Percentiles rank a stretch among this genome's conserved stretches.
Conservation (phyloP, 2,888 invertebrate genomes). For the Troides oblongomaculatus region DNA sequence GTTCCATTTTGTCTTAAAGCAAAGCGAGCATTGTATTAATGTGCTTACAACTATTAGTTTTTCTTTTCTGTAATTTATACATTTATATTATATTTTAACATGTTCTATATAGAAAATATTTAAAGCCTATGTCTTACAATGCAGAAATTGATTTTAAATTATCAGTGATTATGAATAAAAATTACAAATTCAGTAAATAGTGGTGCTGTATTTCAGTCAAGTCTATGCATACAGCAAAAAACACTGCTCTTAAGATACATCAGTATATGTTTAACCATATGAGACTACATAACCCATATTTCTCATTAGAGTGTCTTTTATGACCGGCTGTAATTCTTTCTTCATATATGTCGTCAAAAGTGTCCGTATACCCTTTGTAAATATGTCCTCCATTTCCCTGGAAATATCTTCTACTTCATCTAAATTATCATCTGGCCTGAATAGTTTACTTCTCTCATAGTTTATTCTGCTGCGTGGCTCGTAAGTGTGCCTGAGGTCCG, state of each 20-base stretch:
- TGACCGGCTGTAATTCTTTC: constrained; percentile 89
- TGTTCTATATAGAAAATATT: too few species aligned
- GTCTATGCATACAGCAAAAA: constrained; percentile 20
- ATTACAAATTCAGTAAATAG: background rate
- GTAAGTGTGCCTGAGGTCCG: constrained; percentile 63
- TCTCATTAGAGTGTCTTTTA: constrained; percentile 91
- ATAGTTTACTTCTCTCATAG: constrained; percentile 73
- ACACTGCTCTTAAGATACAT: background rate
- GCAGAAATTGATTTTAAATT: background rate
- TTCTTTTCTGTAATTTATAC: too few species aligned
- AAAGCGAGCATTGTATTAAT: too few species aligned
- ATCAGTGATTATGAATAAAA: background rate
- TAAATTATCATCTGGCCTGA: constrained; percentile 75
- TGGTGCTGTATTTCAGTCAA: constrained; percentile 27
- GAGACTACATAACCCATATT: constrained; percentile 93
- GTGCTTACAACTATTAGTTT: too few species aligned
- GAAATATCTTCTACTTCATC: constrained; percentile 85
- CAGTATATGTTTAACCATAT: constrained; percentile 80
- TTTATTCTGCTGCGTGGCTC: constrained; percentile 61
- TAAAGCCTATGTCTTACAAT: background rate
- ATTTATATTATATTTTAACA: too few species aligned
- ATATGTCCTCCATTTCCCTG: constrained; percentile 91
- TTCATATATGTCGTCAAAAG: constrained; percentile 91
- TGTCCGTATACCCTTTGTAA: constrained; percentile 90
- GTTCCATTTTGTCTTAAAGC: too few species aligned